These are phyloP conservation scores for Haliaeetus leucogaster DNA, from an alignment of 2,113 vertebrate species.

Conservation along the genomic window DNA sequence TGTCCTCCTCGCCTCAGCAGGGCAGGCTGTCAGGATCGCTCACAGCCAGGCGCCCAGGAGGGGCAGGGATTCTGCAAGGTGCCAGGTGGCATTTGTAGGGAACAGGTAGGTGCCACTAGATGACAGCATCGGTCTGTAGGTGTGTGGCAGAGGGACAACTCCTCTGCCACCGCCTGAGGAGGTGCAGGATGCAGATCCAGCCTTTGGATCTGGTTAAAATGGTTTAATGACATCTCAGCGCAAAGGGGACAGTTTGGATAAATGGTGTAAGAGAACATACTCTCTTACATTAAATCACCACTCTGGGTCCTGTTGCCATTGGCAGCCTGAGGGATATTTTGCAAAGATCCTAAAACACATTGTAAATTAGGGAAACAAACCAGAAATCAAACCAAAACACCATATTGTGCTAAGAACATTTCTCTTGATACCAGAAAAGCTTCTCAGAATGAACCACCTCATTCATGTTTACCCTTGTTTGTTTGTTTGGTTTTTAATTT, in stretches of 20 bases:
- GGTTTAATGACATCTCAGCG: background rate
- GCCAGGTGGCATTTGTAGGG: background rate
- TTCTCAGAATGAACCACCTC: background rate
- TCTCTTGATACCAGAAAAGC: background rate
- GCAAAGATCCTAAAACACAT: background rate
- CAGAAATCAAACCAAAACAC: conserved; percentile 21
- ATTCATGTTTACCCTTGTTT: background rate
- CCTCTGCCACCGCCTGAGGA: background rate
- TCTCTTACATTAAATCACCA: background rate
- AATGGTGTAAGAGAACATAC: background rate
- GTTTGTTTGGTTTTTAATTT: background rate
- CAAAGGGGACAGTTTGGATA: background rate
- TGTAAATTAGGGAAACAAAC: conserved; percentile 25
- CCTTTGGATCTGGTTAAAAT: background rate
- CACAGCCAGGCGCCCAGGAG: accelerated
- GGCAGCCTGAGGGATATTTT: conserved; percentile 26
- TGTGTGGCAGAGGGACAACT: background rate
- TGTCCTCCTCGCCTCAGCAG: background rate
- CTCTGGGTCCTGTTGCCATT: background rate
- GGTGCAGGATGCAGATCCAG: background rate
- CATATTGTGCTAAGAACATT: background rate
- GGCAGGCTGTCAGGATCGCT: background rate
- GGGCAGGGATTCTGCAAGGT: background rate
- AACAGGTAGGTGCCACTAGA: background rate
- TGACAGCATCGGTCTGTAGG: background rate